phyloP scores from a whole-genome alignment of 2,888 invertebrate species.

The Andrena praecox region DNA sequence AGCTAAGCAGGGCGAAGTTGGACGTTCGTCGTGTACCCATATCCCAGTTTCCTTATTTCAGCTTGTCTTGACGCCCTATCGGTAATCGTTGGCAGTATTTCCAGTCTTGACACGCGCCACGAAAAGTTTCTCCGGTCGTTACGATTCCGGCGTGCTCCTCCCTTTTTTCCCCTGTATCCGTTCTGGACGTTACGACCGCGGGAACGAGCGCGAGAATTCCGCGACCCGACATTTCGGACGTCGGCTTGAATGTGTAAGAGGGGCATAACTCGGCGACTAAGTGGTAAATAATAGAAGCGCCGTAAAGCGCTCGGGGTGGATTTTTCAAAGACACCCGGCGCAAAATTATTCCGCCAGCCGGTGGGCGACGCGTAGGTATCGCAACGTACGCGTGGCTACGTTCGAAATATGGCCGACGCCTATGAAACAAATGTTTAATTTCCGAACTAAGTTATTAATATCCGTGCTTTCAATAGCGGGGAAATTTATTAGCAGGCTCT shows the following conservation, averaged over 20 bases:
- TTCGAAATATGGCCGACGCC: constrained; percentile 29
- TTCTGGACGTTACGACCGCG: constrained; percentile 33
- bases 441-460: constrained; percentile 43
- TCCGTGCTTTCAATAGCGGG: constrained; percentile 38
- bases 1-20: too few relatives aligned
- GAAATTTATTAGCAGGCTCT: constrained; percentile 49
- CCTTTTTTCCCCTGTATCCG: background rate
- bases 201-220: constrained; percentile 41
- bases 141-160: background rate
- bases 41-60: too few relatives aligned
- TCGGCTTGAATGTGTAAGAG: constrained; percentile 49
- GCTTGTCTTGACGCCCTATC: too few relatives aligned
- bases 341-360: constrained; percentile 28
- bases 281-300: constrained; percentile 50
- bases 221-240: constrained; percentile 50
- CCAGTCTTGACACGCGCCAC: background rate
- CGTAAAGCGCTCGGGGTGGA: constrained; percentile 39
- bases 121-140: background rate
- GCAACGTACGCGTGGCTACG: background rate
- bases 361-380: background rate
- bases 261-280: constrained; percentile 38
- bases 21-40: too few relatives aligned
- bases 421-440: constrained; percentile 52
- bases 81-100: constrained; percentile 1
- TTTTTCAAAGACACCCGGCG: constrained; percentile 45